phyloP scores from a whole-genome alignment of 2,113 vertebrate genomes.

The Malurus cyaneus region DNA sequence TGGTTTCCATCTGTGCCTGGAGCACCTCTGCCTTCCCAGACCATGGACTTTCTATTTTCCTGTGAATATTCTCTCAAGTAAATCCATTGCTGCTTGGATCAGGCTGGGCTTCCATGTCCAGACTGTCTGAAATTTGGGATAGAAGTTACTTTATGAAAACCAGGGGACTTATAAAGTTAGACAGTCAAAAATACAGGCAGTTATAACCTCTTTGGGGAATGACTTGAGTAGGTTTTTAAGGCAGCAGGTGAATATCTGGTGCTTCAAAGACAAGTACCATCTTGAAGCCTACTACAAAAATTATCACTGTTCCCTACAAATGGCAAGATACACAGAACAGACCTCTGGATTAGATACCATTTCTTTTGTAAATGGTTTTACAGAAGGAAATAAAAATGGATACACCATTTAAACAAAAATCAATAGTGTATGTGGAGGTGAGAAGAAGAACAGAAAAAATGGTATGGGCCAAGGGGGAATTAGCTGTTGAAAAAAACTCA shows the following conservation, averaged over 20 bases:
- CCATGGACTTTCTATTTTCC: fast-evolving
- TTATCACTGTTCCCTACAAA: neutral
- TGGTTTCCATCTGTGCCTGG: neutral
- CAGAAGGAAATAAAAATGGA: neutral
- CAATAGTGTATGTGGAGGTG: neutral
- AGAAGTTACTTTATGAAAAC: neutral
- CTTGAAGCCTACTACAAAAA: neutral
- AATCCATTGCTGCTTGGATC: neutral
- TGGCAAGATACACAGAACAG: neutral
- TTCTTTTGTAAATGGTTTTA: neutral
- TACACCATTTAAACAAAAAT: neutral
- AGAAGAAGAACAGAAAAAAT: neutral
- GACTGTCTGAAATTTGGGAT: neutral
- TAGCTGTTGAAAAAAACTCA: neutral
- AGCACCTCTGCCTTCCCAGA: neutral
- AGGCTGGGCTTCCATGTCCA: neutral
- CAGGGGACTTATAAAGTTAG: neutral
- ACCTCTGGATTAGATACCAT: neutral
- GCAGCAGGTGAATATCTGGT: neutral
- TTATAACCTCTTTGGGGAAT: neutral
- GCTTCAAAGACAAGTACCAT: neutral
- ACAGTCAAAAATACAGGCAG: neutral
- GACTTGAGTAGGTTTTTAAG: neutral
- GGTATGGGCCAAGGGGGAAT: neutral
- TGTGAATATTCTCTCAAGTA: neutral